A percentile compares a stretch with the other conserved stretches of the same genome.
Conservation (phyloP, 2,888 invertebrate genomes). For the Physocephala rufipes region DNA sequence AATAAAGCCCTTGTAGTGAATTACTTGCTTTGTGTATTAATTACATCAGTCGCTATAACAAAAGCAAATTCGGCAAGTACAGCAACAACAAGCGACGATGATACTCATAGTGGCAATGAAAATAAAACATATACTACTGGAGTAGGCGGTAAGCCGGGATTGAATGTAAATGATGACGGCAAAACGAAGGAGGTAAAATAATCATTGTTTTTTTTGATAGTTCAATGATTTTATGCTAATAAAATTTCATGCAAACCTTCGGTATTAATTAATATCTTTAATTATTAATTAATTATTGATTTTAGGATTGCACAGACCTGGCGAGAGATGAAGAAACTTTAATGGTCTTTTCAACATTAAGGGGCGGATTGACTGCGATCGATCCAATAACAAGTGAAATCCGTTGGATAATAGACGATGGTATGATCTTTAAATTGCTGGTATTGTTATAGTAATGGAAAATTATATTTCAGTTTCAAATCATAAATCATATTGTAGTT, state of each 20-base stretch:
- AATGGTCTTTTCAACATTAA: constrained; percentile 90
- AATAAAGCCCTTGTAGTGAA: constrained; percentile 37
- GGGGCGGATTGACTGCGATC: constrained; percentile 91
- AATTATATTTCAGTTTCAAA: not conserved
- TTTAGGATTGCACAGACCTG: constrained; percentile 70
- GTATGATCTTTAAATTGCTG: constrained; percentile 64
- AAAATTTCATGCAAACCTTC: not conserved
- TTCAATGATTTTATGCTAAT: not conserved
- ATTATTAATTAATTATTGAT: not conserved
- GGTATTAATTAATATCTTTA: not conserved
- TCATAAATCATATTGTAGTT: too few relatives aligned
- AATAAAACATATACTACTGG: not conserved
- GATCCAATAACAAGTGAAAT: constrained; percentile 85
- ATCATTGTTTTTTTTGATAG: not conserved
- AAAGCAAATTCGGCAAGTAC: constrained; percentile 32
- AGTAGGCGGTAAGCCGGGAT: not conserved
- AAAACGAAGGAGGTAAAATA: constrained; percentile 19
- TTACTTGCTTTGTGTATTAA: constrained; percentile 44
- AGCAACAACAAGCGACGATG: constrained; percentile 17
- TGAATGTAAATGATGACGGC: not conserved
- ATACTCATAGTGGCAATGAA: not conserved
- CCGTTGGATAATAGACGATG: constrained; percentile 92
- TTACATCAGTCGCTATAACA: constrained; percentile 48
- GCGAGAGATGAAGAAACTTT: constrained; percentile 78
- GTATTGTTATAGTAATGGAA: not conserved